Conservation (phyloP, 2,113 vertebrate genomes). For the Eonycteris spelaea region DNA sequence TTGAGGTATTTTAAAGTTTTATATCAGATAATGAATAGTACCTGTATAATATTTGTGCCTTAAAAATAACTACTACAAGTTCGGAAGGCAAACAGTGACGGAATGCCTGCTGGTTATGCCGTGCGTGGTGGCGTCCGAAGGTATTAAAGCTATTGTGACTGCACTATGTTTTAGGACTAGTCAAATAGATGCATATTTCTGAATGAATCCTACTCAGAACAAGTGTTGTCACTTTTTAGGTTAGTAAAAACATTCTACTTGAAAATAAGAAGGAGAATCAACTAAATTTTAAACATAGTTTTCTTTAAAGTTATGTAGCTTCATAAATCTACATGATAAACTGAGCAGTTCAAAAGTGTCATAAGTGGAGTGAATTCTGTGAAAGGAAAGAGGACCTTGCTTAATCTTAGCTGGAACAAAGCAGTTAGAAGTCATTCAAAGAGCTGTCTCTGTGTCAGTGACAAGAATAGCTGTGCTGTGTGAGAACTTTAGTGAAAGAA, state of each 20-base stretch:
- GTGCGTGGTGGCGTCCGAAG: background rate
- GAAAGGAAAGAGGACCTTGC: background rate
- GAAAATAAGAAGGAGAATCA: background rate
- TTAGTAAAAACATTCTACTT: background rate
- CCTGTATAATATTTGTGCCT: background rate
- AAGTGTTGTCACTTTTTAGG: background rate
- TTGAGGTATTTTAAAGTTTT: background rate
- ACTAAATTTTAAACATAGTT: background rate
- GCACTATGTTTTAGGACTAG: background rate
- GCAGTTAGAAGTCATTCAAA: background rate
- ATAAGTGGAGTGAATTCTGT: background rate
- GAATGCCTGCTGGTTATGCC: background rate
- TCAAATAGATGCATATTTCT: background rate
- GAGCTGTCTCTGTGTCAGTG: background rate
- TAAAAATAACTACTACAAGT: background rate
- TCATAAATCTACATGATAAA: background rate
- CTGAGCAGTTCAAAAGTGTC: background rate
- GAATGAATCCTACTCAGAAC: background rate
- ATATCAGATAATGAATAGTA: background rate
- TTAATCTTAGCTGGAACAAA: background rate
- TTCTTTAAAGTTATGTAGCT: background rate
- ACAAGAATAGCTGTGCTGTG: slow-evolving; percentile 28
- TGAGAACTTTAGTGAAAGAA: slow-evolving; percentile 11
- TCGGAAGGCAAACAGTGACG: background rate
- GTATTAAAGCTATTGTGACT: background rate